Conservation (phyloP, 2,797 vertebrate species). For the Pangasius macronema region DNA sequence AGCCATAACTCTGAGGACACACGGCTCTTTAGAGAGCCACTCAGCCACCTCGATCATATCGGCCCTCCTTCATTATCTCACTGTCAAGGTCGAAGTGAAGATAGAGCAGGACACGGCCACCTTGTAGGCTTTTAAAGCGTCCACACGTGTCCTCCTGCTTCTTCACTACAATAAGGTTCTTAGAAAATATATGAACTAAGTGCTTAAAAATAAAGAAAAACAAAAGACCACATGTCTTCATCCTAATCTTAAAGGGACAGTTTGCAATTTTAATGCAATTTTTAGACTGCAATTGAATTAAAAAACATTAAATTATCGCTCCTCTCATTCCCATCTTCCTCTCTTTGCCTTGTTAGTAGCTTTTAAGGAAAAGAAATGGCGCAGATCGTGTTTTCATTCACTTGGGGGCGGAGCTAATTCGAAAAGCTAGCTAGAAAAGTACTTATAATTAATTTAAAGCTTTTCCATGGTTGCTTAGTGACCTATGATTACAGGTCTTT, state of each 20-base stretch:
- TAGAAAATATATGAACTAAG: background rate
- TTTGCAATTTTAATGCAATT: background rate
- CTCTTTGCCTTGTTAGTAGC: background rate
- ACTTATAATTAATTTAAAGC: too few relatives aligned
- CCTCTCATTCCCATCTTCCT: background rate
- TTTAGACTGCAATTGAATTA: too few relatives aligned
- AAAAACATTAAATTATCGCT: background rate
- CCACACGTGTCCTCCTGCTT: background rate
- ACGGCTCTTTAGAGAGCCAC: slow-evolving; percentile 45
- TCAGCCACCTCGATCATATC: slow-evolving; percentile 45
- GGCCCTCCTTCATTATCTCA: slow-evolving; percentile 42
- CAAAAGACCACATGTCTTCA: background rate
- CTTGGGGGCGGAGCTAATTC: background rate
- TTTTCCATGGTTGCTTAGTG: background rate
- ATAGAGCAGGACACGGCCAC: slow-evolving; percentile 40
- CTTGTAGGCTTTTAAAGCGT: slow-evolving; percentile 23
- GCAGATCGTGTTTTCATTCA: background rate
- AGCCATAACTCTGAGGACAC: slow-evolving; percentile 39
- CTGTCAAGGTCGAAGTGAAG: slow-evolving; percentile 48
- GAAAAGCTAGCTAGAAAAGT: background rate
- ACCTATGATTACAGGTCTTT: background rate
- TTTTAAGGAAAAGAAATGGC: background rate
- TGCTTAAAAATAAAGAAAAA: too few relatives aligned
- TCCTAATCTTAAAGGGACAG: background rate
- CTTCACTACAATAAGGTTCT: background rate